Percentiles rank a stretch among this genome's conserved stretches.
Evolutionary conservation across 2,888 invertebrate genomes (phyloP).

Genomic region (Tetragonula carbonaria): DNA sequence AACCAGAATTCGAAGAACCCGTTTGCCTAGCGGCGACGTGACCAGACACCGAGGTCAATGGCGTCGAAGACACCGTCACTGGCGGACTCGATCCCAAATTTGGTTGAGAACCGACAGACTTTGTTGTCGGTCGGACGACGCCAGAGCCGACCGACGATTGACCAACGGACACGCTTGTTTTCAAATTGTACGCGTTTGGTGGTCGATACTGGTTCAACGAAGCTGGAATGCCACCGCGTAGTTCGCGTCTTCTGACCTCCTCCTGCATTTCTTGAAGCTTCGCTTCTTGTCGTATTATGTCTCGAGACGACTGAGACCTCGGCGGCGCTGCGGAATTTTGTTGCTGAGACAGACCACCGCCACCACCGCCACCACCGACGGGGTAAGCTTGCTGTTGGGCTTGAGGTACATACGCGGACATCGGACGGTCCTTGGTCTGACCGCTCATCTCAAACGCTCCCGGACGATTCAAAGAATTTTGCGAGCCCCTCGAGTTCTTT

Average conservation of each 20-base stretch:
- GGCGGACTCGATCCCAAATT: slow-evolving; percentile 72
- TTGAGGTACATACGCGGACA: slow-evolving; percentile 85
- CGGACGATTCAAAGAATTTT: slow-evolving; percentile 86
- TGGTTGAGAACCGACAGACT: slow-evolving; percentile 80
- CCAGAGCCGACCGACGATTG: slow-evolving; percentile 68
- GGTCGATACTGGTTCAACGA: slow-evolving; percentile 76
- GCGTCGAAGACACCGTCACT: slow-evolving; percentile 60
- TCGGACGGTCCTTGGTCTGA: slow-evolving; percentile 85
- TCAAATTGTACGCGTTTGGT: slow-evolving; percentile 72
- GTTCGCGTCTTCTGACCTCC: slow-evolving; percentile 87
- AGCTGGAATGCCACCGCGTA: slow-evolving; percentile 76
- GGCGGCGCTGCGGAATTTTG: slow-evolving; percentile 69
- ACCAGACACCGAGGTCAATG: slow-evolving; percentile 63
- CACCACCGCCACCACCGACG: slow-evolving; percentile 5
- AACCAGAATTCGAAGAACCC: slow-evolving; percentile 69
- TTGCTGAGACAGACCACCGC: slow-evolving; percentile 38
- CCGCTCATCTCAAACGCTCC: slow-evolving; percentile 82
- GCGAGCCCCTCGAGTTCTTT: slow-evolving; percentile 86
- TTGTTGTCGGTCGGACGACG: slow-evolving; percentile 64
- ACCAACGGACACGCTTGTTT: slow-evolving; percentile 72
- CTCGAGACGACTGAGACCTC: slow-evolving; percentile 84
- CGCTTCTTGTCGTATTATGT: slow-evolving; percentile 86
- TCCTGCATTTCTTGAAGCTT: slow-evolving; percentile 93
- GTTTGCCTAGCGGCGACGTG: slow-evolving; percentile 45
- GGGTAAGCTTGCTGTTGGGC: slow-evolving; percentile 74